These are phyloP conservation scores for Nibea coibor DNA, from an alignment of 2,113 vertebrate genomes.

Conservation along the genomic window DNA sequence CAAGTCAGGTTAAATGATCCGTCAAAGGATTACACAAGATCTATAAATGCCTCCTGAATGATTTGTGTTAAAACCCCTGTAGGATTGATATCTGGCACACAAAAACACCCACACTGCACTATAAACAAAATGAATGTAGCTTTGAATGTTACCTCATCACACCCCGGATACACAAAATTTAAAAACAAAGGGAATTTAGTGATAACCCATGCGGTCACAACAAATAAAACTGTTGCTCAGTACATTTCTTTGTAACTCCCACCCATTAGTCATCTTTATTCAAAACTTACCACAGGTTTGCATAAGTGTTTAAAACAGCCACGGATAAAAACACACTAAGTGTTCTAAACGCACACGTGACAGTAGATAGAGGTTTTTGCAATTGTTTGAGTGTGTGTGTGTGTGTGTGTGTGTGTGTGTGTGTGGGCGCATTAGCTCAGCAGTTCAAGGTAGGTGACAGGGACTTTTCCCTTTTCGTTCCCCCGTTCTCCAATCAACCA, in stretches of 20 bases:
- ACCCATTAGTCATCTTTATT: not conserved
- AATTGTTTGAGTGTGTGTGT: conserved; percentile 17
- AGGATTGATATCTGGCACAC: not conserved
- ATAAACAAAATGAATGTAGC: not conserved
- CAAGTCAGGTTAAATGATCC: not conserved
- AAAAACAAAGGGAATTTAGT: not conserved
- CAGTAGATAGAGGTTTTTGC: conserved; percentile 2
- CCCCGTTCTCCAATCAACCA: conserved; percentile 96
- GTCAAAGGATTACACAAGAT: not conserved
- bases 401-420: conserved; percentile 25
- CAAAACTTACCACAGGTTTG: conserved; percentile 8
- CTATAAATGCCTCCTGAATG: not conserved
- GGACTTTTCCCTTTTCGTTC: conserved; percentile 97
- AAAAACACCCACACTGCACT: not conserved
- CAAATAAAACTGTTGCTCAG: not conserved
- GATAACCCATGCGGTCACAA: not conserved
- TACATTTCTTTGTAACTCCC: not conserved
- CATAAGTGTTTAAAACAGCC: conserved; percentile 6
- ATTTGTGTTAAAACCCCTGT: not conserved
- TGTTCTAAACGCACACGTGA: conserved; percentile 18
- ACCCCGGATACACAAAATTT: not conserved
- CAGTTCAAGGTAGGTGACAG: conserved; percentile 96
- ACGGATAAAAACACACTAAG: conserved; percentile 1
- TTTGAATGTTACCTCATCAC: not conserved
- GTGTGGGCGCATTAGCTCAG: conserved; percentile 86